These are phyloP conservation scores for Ceyx cyanopectus DNA, from an alignment of 2,113 vertebrate genomes.

Conservation along the genomic window DNA sequence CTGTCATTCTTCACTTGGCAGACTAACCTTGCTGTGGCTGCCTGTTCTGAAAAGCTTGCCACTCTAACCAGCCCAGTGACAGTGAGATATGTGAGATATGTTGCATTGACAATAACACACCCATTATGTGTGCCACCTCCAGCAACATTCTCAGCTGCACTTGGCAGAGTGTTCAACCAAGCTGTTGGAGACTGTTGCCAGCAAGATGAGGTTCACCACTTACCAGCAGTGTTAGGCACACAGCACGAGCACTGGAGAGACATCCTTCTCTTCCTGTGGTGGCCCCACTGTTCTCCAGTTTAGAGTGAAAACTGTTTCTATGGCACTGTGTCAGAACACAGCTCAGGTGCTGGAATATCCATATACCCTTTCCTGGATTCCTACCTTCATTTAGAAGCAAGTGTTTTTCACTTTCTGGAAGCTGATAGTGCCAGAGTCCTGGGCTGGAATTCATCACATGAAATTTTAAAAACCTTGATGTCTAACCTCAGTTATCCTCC, in stretches of 20 bases:
- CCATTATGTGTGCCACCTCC: background rate
- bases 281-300: background rate
- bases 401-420: background rate
- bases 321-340: background rate
- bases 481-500: background rate
- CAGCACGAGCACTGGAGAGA: background rate
- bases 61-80: background rate
- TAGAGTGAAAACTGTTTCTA: background rate
- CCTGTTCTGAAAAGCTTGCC: background rate
- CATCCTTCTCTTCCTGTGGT: background rate
- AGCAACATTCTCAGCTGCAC: background rate
- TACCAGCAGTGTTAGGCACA: background rate
- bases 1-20: background rate
- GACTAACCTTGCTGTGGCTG: background rate
- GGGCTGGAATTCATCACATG: background rate
- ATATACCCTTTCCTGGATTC: background rate
- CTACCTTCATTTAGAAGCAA: background rate
- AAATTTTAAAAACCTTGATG: background rate
- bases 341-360: background rate
- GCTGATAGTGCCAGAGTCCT: background rate
- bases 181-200: background rate
- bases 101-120: background rate
- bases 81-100: background rate
- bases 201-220: background rate
- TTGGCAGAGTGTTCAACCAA: background rate